Evolutionary conservation across 2,888 invertebrate genomes (phyloP), one percentile per base, ranked within the genome.

Genomic region (Rhodophaea formosa): DNA sequence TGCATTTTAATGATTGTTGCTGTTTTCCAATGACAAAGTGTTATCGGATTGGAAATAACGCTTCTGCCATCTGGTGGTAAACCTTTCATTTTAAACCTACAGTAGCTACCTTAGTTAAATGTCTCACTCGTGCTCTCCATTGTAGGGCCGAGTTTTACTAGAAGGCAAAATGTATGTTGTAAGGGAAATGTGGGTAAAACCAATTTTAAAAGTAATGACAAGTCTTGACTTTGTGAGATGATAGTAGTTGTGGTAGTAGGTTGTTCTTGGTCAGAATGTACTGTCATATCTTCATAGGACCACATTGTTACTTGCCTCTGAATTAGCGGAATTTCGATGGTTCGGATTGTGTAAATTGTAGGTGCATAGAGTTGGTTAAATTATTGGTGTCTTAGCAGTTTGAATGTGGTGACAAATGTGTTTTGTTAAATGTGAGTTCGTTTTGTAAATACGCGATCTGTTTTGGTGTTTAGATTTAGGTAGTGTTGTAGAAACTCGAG

Each of bases 311-410:
- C 30, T 39, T n/a, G 14, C 55, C 14, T 45, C 43, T 44, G 44
- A 44, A 17, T 53, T 53, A 53, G 43, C 29, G 30, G 44, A 42
- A 45, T 43, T 53, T 43, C 30, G 29, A 70, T 71, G 71, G 66
- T 74, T 75, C 64, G 70, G 72, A 70, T 60, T 72, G 61, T 61
- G 61, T 61, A 59, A 62, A 60, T 53, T 58, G 65, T 67, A 64
- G 70, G 60, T 52, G 56, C 60, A 60, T 75, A 72, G 68, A 63
- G 64, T 70, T 63, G 68, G 66, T 70, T 67, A 69, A 62, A 70
- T 62, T 59, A 63, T 70, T 68, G 67, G 60, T 74, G 71, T 75
- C 62, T 70, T 81, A 82, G 79, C 71, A 76, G 75, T 77, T 75
- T 67, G 71, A 71, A 66, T 73, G 68, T 74, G 72, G 70, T 75